Base-by-base conservation (phyloP, 2,888 invertebrate species). In the Muscina levida region DNA sequence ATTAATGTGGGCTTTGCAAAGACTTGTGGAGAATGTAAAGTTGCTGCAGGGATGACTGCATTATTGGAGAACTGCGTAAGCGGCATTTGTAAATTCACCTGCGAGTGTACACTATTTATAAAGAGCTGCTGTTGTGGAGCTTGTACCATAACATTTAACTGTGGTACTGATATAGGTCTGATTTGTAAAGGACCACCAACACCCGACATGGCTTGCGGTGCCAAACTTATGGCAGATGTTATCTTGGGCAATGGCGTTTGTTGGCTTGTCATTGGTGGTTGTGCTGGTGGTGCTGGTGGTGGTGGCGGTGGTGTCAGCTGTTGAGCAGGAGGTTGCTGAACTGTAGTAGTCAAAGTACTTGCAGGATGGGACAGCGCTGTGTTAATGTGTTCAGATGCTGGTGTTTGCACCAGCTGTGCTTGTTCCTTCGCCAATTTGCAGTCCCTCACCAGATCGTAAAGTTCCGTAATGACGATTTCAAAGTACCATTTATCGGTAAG, bases 401-500 rank as follows among this genome's bases (percentile, higher is more conserved):
- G 57, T 59, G 62, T 17, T 79, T 77, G 1, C 24, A 5, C 44
- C 22, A 11, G 15, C 65, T 10, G 2, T 51, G 17, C 68, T 13
- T 67, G 44, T 26, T 81, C 71, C 37, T 70, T 71, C 10, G 66
- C 19, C 37, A 19, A n/a, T 73, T 68, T 67, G 10, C 57, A 31
- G 1, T 46, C 11, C 17, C 66, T 78, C 1, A 83, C 19, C 51
- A 67, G 37, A 8, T 77, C 81, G 48, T 86, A 85, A 0, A 88
- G 77, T 17, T 85, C 82, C 0, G 77, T 82, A 10, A 89, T 87
- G 3, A 84, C 81, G 0, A 79, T 76, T 79, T 89, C 90, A 13
- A 89, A 88, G 51, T 85, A 87, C 89, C 90, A 89, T 75, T 87
- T 87, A 46, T 89, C 89, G 13, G 86, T 85, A n/a, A 89, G 79